A percentile compares a stretch with the other conserved stretches of the same genome.
phyloP scores from a whole-genome alignment of 2,113 vertebrate species.

The Sturnus vulgaris region DNA sequence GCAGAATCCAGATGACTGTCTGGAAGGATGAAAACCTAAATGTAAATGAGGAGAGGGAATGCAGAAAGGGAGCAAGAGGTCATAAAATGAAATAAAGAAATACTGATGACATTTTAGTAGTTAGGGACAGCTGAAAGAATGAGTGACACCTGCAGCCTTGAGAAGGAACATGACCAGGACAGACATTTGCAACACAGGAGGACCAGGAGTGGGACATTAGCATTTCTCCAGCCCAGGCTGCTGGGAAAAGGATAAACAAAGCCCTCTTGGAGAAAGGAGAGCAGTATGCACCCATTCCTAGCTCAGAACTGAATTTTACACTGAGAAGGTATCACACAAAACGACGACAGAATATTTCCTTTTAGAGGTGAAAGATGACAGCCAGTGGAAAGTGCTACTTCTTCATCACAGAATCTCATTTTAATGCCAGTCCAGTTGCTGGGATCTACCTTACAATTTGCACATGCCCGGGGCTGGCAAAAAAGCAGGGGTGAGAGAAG shows the following conservation, averaged over 20 bases:
- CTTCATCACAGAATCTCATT: neutral
- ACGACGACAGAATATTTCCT: neutral
- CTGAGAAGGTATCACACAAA: neutral
- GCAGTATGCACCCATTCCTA: neutral
- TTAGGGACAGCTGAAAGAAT: neutral
- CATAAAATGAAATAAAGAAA: neutral
- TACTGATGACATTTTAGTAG: neutral
- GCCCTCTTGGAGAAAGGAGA: neutral
- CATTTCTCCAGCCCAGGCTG: neutral
- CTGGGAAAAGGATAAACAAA: neutral
- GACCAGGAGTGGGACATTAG: neutral
- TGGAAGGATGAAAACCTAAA: neutral
- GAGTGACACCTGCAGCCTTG: neutral
- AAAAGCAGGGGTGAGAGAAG: neutral
- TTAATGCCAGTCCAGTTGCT: neutral
- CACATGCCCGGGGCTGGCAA: neutral
- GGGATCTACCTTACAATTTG: neutral
- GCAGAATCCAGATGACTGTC: neutral
- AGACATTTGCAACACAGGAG: rapidly evolving
- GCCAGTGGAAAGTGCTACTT: neutral
- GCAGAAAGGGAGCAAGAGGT: neutral
- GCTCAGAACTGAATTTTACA: neutral
- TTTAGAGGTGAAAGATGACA: neutral
- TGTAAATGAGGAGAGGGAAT: neutral
- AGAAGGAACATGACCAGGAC: neutral